Percentiles rank a stretch among this genome's conserved stretches.
These are phyloP conservation scores for Eilema caniola DNA, from an alignment of 2,888 invertebrate genomes.

Conservation along the genomic window DNA sequence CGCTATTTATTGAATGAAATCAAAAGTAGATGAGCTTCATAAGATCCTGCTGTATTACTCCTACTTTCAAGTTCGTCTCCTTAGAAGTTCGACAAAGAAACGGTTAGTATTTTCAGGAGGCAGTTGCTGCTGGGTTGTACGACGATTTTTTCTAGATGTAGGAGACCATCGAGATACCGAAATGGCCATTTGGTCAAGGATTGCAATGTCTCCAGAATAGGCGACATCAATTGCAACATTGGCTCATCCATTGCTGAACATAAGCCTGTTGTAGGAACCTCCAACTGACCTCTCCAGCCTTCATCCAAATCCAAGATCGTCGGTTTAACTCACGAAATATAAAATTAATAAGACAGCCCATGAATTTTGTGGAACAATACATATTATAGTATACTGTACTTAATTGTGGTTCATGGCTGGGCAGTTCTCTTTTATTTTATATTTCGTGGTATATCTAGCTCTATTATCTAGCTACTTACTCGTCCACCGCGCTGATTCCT, in stretches of 20 bases:
- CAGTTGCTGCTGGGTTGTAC: background rate
- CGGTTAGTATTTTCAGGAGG: slow-evolving; percentile 6
- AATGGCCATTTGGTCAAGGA: background rate
- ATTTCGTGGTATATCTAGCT: no score
- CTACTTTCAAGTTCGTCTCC: background rate
- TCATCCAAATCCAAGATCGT: background rate
- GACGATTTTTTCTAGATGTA: background rate
- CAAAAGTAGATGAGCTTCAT: background rate
- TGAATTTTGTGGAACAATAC: no score
- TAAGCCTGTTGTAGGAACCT: background rate
- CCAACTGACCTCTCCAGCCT: background rate
- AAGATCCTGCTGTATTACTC: background rate
- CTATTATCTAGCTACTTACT: no score
- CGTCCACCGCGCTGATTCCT: no score
- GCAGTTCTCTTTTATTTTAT: no score
- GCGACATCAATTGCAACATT: background rate
- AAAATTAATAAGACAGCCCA: no score
- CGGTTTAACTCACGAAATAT: background rate
- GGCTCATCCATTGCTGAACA: background rate
- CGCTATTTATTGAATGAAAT: background rate
- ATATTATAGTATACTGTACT: no score
- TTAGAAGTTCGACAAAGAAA: background rate
- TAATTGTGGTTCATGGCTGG: no score
- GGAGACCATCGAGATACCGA: background rate
- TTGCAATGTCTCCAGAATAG: background rate